Evolutionary conservation across 92 coral and sea anemone species (phyloP), one percentile per base, ranked within the genome.

Genomic region (Paragorgia papillata): DNA sequence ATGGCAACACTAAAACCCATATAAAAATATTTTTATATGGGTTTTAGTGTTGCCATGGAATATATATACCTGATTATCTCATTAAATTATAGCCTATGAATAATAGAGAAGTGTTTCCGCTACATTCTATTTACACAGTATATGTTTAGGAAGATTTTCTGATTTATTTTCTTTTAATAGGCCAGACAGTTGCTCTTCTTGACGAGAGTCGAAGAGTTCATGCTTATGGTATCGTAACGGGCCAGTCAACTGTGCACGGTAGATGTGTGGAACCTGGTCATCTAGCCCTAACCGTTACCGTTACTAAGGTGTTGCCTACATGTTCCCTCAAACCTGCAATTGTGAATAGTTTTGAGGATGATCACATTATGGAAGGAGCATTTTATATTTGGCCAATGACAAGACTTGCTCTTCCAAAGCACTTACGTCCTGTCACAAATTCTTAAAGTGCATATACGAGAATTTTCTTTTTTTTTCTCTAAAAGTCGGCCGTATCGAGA

Each of bases 161-260:
- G 13, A 28, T 19, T 61, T 61, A 13, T 61, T 61, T 24, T 17
- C 18, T 22, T 32, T 61, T 62, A 30, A 17, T 30, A 62, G 69
- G 69, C 3, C n/a, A 30, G 39, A 3, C 44, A 7, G 44, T 62
- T 17, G 69, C 69, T 2, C 26, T 62, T 9, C 21, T 62, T 0
- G 69, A 62, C 43, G 46, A 62, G 13, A 62, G n/a, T 0, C 0
- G 48, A 33, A 28, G 24, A 34, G 69, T 30, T 17, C 43, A 62
- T 29, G 69, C 69, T 0, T 62, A 62, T 43, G 69, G 69, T 9
- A 30, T 9, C 5, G 44, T 62, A 9, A 62, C 69, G 2, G 69
- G 69, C 44, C 69, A 62, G 69, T 7, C 69, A 33, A 14, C 25
- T 25, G 69, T 62, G 7, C 69, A 62, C 17, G 43, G 69, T 33